Evolutionary conservation across 2,888 invertebrate species (phyloP), one percentile per base, ranked within the genome.

Genomic region (Heliconius ismenius): DNA sequence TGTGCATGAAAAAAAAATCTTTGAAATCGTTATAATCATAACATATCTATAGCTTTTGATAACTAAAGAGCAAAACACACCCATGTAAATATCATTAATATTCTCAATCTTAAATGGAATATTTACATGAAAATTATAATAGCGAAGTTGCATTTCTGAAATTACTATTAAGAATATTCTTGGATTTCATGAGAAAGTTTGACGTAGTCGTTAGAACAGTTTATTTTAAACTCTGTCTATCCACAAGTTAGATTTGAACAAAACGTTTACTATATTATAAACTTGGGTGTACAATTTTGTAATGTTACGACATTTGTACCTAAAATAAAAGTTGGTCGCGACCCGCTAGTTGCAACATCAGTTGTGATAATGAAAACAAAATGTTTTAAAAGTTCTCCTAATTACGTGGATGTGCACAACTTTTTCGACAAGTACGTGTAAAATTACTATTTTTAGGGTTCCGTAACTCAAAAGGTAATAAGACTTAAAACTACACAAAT

Each of bases 321-420:
- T 76, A 74, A 60, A 54, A 76, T 76, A 77, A 77, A 76, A 73
- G 63, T 73, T 60, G 49, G 39, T 79, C 69, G 79, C 58, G 76
- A 76, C 64, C 60, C 74, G 72, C 77, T 76, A 69, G 80, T 79
- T 76, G 75, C 70, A 76, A 74, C 72, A 58, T 76, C 58, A 74
- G 75, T 39, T 77, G 73, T 74, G 69, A 67, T 75, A 77, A 75
- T 78, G 75, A 65, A 75, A 77, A 74, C 76, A 74, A 81, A 79
- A 78, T 58, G 76, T 75, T 63, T 39, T n/a, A 63, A 62, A 63
- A 73, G 6, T 43, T 9, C 43, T 24, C 3, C 39, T 43, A 67
- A 39, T 67, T 67, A 39, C 43, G 43, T n/a, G 65, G 32, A 36
- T 24, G 36, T 11, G 36, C 15, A 39, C 21, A 49, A 49, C 49